Percentiles rank a stretch among this genome's conserved stretches.
Evolutionary conservation across 2,113 vertebrate species (phyloP).

Genomic region (Cricetomys ansorgei): DNA sequence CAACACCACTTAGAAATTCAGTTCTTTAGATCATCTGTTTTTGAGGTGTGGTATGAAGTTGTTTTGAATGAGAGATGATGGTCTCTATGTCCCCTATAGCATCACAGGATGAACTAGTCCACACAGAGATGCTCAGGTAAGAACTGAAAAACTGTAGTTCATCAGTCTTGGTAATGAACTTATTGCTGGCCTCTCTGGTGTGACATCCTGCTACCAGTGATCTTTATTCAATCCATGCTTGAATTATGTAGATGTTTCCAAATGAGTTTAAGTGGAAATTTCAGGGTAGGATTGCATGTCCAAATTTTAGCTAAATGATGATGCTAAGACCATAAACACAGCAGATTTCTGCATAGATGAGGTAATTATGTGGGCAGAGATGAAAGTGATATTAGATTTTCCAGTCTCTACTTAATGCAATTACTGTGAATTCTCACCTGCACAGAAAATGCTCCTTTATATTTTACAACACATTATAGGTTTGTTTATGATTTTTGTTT

Average conservation of each 20-base stretch:
- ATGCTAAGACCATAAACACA: slow-evolving; percentile 58
- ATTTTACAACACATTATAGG: background rate
- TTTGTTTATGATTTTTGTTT: background rate
- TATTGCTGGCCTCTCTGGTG: slow-evolving; percentile 22
- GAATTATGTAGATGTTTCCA: slow-evolving; percentile 49
- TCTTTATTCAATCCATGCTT: slow-evolving; percentile 65
- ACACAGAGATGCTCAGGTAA: background rate
- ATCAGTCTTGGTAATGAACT: slow-evolving; percentile 77
- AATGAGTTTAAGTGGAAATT: slow-evolving; percentile 72
- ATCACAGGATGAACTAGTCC: background rate
- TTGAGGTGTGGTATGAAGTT: background rate
- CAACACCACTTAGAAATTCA: background rate
- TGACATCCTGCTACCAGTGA: slow-evolving; percentile 58
- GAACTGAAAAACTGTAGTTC: background rate
- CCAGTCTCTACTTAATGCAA: slow-evolving; percentile 17
- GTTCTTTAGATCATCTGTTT: background rate
- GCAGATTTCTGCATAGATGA: slow-evolving; percentile 62
- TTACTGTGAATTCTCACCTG: slow-evolving; percentile 47
- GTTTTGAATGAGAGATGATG: slow-evolving; percentile 42
- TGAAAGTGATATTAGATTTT: slow-evolving; percentile 44
- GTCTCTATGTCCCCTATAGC: background rate
- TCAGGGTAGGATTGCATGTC: slow-evolving; percentile 53
- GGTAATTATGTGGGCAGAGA: slow-evolving; percentile 64
- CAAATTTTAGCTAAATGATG: slow-evolving; percentile 73
- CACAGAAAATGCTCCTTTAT: slow-evolving; percentile 20